These are phyloP conservation scores for Steatornis caripensis DNA, from an alignment of 2,113 vertebrate genomes.

Conservation along the genomic window DNA sequence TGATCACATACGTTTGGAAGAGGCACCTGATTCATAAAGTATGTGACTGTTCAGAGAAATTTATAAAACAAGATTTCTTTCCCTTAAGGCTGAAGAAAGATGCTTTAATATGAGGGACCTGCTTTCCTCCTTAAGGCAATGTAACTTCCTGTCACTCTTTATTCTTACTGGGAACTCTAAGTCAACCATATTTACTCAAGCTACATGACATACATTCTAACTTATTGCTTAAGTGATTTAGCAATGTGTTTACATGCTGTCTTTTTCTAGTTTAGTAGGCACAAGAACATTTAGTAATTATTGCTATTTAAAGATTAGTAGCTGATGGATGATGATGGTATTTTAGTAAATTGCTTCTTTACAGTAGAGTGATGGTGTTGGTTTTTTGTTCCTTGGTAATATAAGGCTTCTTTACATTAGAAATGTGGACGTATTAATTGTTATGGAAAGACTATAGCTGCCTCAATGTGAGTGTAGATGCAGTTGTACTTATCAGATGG, in stretches of 20 bases:
- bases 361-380: not conserved
- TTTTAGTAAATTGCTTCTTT: not conserved
- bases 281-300: not conserved
- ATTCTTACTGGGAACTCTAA: not conserved
- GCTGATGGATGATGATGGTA: conserved; percentile 6
- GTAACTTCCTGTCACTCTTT: not conserved
- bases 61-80: not conserved
- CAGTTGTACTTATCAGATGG: not conserved
- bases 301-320: conserved; percentile 17
- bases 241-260: not conserved
- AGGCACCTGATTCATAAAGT: not conserved
- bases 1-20: not conserved
- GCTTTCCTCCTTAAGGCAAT: not conserved
- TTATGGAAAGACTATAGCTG: not conserved
- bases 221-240: not conserved
- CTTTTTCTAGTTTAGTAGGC: not conserved
- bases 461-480: not conserved
- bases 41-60: not conserved
- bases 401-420: not conserved
- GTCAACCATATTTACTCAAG: not conserved
- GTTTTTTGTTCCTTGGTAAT: not conserved
- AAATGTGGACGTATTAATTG: not conserved
- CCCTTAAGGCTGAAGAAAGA: not conserved
- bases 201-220: not conserved
- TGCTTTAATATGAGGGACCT: not conserved